These are phyloP conservation scores for Anguilla rostrata DNA, from an alignment of 2,113 vertebrate genomes.

Conservation along the genomic window DNA sequence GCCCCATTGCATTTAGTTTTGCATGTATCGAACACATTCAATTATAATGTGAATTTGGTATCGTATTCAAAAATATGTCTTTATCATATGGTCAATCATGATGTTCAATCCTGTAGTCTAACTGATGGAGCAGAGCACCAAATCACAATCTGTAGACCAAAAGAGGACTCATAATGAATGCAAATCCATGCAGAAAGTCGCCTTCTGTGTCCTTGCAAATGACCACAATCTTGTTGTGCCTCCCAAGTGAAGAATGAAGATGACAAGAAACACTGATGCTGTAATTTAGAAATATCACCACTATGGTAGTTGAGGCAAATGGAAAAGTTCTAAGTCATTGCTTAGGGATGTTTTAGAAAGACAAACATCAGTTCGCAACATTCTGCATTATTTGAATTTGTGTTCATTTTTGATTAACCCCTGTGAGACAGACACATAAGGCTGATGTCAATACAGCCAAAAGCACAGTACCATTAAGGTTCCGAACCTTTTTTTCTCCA, in stretches of 20 bases:
- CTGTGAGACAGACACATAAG: background rate
- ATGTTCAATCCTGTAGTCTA: background rate
- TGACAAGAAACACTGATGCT: background rate
- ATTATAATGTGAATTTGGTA: too few relatives aligned
- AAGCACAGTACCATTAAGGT: background rate
- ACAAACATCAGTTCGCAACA: background rate
- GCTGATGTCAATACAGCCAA: background rate
- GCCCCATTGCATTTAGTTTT: too few relatives aligned
- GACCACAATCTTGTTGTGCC: background rate
- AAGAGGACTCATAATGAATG: background rate
- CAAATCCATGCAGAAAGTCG: conserved; percentile 2
- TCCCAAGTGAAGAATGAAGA: conserved; percentile 10
- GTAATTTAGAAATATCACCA: background rate
- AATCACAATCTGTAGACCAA: background rate
- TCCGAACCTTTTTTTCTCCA: background rate
- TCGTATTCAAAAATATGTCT: too few relatives aligned
- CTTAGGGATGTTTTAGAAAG: background rate
- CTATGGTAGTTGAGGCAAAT: background rate
- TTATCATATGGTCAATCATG: background rate
- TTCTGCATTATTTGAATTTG: background rate
- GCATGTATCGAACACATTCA: too few relatives aligned
- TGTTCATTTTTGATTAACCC: background rate
- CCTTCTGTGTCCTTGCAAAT: background rate
- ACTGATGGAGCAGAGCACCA: background rate
- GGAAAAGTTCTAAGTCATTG: background rate